These are phyloP conservation scores for Crotalus helleri DNA, from an alignment of 2,113 vertebrate species.

Conservation along the genomic window DNA sequence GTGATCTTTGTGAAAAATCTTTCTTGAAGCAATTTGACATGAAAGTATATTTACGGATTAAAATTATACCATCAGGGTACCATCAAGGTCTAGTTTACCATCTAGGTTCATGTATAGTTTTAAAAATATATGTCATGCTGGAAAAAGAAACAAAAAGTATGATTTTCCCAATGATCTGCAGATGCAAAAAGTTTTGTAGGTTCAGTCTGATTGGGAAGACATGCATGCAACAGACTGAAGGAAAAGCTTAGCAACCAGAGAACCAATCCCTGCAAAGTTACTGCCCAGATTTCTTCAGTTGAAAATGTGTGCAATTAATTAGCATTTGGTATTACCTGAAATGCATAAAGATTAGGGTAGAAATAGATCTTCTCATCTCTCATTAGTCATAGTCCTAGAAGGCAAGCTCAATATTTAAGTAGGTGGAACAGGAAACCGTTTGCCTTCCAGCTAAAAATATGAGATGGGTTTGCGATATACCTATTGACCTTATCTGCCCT, in stretches of 20 bases:
- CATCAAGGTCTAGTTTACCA: too few relatives aligned
- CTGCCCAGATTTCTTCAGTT: not conserved
- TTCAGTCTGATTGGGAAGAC: not conserved
- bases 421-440: not conserved
- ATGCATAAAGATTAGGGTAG: not conserved
- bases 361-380: not conserved
- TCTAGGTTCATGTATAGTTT: not conserved
- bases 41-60: not conserved
- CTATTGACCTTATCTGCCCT: conserved; percentile 1
- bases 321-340: not conserved
- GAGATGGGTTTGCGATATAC: not conserved
- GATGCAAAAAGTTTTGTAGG: not conserved
- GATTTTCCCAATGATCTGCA: not conserved
- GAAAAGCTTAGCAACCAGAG: not conserved
- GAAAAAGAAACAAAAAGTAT: not conserved
- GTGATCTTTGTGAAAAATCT: not conserved
- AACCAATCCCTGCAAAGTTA: not conserved
- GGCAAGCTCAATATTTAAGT: not conserved
- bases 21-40: not conserved
- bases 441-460: conserved; percentile 7
- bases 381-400: not conserved
- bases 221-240: not conserved
- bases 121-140: not conserved
- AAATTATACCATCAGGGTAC: not conserved
- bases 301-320: conserved; percentile 5